A percentile compares a stretch with the other conserved stretches of the same genome.
phyloP scores from a whole-genome alignment of 2,797 vertebrate genomes.

The Malurus leucopterus region DNA sequence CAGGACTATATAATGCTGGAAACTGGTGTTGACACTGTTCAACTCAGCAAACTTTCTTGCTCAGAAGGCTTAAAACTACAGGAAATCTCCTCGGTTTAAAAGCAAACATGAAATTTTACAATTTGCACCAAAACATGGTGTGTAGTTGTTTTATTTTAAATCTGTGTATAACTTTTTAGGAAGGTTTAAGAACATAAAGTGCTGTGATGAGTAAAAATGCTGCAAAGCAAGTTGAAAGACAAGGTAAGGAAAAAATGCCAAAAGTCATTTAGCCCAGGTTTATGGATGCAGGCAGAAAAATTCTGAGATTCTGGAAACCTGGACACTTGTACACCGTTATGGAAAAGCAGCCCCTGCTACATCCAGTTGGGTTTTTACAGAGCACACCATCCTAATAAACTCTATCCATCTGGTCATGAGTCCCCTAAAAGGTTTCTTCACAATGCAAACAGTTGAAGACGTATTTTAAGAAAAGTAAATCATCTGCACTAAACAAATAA shows the following conservation, averaged over 20 bases:
- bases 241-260: background rate
- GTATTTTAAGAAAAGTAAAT: background rate
- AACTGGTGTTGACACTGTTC: background rate
- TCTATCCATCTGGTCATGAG: fast-evolving
- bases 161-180: background rate
- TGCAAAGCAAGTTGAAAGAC: background rate
- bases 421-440: background rate
- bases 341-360: background rate
- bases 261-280: background rate
- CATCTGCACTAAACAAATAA: background rate
- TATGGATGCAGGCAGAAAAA: background rate
- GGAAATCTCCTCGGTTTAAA: background rate
- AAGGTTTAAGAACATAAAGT: background rate
- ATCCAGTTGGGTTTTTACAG: background rate
- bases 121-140: background rate
- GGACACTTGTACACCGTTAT: background rate
- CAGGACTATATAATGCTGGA: background rate
- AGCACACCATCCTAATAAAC: background rate
- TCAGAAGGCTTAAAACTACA: background rate
- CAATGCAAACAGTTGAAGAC: background rate
- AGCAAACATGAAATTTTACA: background rate
- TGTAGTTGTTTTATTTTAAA: background rate
- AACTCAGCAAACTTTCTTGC: background rate
- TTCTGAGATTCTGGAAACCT: background rate
- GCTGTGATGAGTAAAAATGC: background rate